Evolutionary conservation across 2,888 invertebrate genomes (phyloP), one percentile per base, ranked within the genome.

Genomic region (Xestia c-nigrum): DNA sequence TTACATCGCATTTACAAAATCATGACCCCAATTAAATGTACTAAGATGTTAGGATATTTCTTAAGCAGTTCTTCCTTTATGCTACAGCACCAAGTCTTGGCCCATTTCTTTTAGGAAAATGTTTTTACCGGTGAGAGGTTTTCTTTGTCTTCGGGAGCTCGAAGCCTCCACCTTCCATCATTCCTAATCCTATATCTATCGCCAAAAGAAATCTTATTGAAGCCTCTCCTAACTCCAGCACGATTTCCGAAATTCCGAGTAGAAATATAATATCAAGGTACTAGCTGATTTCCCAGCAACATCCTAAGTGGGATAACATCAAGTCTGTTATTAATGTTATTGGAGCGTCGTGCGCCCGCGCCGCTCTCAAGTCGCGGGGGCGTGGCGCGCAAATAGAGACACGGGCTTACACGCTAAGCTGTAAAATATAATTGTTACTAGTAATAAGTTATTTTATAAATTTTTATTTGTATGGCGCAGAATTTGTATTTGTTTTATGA

Each of bases 341-440:
- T 84, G 80, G 85, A 73, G 75, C 80, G 73, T 80, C 86, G 85
- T 81, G 84, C 85, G 87, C 80, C 68, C 76, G 86, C 85, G 85
- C 82, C 74, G 65, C 24, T 83, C 63, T 46, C 55, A 50, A 69
- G 52, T 47, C 50, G 76, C 73, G 81, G 78, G 84, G 86, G 85
- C 86, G 83, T 83, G 89, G 83, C 83, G 83, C 75, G 82, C 85
- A 85, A 87, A 90, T 89, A 86, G 85, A 90, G 86, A 83, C 89
- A 84, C 78, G 47, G 71, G 65, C 72, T 70, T 81, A 81, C 81
- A 73, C 76, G 72, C 76, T 76, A 52, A 40, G 55, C 65, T 78
- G 72, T 83, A 72, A 70, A 84, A 74, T 72, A 83, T 70, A 78
- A 85, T 83, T 83, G 78, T 84, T 78, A 69, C n/a, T 12, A 67